phyloP scores from a whole-genome alignment of 2,797 vertebrate species.

The Silurus aristotelis region DNA sequence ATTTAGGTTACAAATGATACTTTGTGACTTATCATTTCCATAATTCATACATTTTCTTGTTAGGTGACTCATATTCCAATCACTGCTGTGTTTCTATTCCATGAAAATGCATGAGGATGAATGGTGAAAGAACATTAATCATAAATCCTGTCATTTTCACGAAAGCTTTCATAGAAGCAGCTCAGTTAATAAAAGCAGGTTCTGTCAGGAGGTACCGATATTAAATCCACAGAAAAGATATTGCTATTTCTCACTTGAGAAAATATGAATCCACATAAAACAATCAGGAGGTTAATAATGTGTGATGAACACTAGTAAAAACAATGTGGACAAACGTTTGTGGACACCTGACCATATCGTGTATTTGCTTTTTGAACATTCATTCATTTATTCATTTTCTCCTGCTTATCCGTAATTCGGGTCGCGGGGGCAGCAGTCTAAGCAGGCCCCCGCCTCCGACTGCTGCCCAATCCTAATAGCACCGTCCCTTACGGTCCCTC shows the following conservation, averaged over 20 bases:
- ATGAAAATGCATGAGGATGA: neutral
- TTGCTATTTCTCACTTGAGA: neutral
- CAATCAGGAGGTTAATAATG: neutral
- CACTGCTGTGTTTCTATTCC: neutral
- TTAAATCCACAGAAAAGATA: neutral
- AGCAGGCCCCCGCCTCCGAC: too few species aligned
- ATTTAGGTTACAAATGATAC: neutral
- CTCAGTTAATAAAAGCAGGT: neutral
- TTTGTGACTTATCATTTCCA: neutral
- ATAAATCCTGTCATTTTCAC: neutral
- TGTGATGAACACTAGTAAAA: too few species aligned
- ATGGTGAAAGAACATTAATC: neutral
- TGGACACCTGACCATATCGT: too few species aligned
- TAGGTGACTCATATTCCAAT: neutral
- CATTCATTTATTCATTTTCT: too few species aligned
- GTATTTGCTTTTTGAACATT: too few species aligned
- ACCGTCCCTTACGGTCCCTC: too few species aligned
- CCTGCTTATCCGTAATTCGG: too few species aligned
- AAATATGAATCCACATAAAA: neutral
- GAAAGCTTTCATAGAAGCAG: neutral
- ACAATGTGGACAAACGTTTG: too few species aligned
- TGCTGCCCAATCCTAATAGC: too few species aligned
- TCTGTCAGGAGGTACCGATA: neutral
- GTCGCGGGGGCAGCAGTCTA: too few species aligned
- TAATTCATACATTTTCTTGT: neutral